phyloP scores from a whole-genome alignment of 92 coral and sea anemone genomes.

The Phenganax stokvisi region DNA sequence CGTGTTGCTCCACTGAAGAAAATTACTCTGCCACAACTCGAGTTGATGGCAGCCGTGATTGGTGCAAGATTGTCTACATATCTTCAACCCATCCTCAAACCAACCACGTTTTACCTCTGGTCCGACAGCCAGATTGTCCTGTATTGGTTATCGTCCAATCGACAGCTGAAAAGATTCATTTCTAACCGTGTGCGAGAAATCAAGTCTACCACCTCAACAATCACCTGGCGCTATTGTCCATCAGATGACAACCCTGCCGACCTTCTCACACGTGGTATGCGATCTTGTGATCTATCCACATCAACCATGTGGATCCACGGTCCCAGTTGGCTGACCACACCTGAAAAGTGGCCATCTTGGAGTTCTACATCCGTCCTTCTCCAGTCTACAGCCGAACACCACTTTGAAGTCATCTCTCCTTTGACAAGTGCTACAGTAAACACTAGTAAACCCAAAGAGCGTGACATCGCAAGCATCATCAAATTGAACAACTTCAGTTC shows the following conservation, averaged over 20 bases:
- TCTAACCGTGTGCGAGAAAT: conserved; percentile 6
- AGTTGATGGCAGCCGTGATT: conserved; percentile 24
- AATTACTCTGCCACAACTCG: conserved; percentile 39
- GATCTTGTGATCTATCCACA: too few relatives aligned
- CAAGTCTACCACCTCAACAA: background rate
- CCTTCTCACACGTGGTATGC: background rate
- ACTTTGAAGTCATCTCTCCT: too few relatives aligned
- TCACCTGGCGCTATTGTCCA: conserved; percentile 19
- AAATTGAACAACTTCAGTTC: too few relatives aligned
- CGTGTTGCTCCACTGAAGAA: conserved; percentile 25
- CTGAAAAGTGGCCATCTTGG: conserved; percentile 7
- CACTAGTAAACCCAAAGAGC: too few relatives aligned
- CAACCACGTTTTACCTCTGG: background rate
- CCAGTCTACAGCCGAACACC: background rate
- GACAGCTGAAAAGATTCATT: background rate
- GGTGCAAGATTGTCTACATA: conserved; percentile 11
- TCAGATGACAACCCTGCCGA: conserved; percentile 9
- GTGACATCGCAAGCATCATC: too few relatives aligned
- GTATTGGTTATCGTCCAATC: background rate
- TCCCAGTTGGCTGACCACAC: background rate
- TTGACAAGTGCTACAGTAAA: too few relatives aligned
- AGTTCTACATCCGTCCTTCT: background rate
- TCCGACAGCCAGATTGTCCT: background rate
- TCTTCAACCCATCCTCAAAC: background rate
- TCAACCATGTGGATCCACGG: conserved; percentile 3